Evolutionary conservation across 2,888 invertebrate species (phyloP).

Genomic region (Hanleya hanleyi): DNA sequence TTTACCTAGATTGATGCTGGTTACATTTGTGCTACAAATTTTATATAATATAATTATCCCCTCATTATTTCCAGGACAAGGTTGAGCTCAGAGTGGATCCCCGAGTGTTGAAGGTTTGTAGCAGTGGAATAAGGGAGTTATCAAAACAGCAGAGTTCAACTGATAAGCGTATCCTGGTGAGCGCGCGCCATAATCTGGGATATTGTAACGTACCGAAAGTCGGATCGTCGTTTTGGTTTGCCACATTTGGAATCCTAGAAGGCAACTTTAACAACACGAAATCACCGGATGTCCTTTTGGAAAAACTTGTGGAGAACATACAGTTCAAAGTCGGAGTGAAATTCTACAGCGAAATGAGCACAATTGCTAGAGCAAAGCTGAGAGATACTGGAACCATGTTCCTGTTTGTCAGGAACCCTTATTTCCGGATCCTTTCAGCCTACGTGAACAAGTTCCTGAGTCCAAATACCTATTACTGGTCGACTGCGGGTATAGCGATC

Average conservation of each 20-base stretch:
- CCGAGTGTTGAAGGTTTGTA: too few species aligned
- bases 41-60: too few species aligned
- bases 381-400: background rate
- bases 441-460: constrained; percentile 4
- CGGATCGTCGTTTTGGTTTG: background rate
- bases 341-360: background rate
- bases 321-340: background rate
- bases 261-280: background rate
- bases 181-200: background rate
- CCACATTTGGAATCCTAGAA: background rate
- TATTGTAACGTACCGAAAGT: background rate
- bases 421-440: background rate
- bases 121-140: too few species aligned
- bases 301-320: background rate
- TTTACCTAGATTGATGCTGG: too few species aligned
- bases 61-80: too few species aligned
- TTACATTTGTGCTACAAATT: too few species aligned
- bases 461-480: background rate
- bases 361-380: background rate
- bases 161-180: background rate
- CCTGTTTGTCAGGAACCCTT: background rate
- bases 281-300: background rate
- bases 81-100: too few species aligned
- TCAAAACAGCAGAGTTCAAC: too few species aligned
- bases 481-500: background rate